phyloP scores from a whole-genome alignment of 2,888 invertebrate species.

The Drosophila pseudotakahashii region DNA sequence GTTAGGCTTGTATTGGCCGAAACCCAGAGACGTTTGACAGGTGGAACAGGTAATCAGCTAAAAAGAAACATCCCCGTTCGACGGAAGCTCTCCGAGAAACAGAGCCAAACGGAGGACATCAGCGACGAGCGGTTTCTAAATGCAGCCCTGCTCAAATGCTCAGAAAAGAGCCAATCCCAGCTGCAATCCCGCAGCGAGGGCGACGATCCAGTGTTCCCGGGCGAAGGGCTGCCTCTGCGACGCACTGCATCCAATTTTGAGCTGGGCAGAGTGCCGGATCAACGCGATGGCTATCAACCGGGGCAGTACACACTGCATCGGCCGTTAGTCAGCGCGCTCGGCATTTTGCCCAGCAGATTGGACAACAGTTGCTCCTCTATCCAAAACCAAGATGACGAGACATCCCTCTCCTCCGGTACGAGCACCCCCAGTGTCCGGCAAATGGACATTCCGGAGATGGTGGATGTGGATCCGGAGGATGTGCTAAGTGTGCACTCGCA shows the following conservation, averaged over 20 bases:
- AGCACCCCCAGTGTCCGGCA: conserved; percentile 35
- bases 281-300: conserved; percentile 39
- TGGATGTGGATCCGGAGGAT: conserved; percentile 57
- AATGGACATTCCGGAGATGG: conserved; percentile 58
- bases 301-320: conserved; percentile 46
- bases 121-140: conserved; percentile 58
- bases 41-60: neutral
- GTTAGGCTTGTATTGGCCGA: neutral
- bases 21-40: neutral
- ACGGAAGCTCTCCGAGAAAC: conserved; percentile 48
- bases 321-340: conserved; percentile 21
- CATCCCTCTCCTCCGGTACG: neutral
- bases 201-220: conserved; percentile 36
- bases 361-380: neutral
- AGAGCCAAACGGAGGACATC: conserved; percentile 64
- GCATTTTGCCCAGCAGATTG: conserved; percentile 17
- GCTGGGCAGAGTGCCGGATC: conserved; percentile 50
- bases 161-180: conserved; percentile 12
- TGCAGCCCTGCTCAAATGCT: conserved; percentile 56
- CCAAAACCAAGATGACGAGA: neutral
- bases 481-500: conserved; percentile 35
- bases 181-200: conserved; percentile 39
- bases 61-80: neutral
- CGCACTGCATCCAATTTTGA: conserved; percentile 60
- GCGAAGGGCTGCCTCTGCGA: conserved; percentile 27